Base-by-base conservation (phyloP, 2,888 invertebrate species). In the Antheraea yamamai region DNA sequence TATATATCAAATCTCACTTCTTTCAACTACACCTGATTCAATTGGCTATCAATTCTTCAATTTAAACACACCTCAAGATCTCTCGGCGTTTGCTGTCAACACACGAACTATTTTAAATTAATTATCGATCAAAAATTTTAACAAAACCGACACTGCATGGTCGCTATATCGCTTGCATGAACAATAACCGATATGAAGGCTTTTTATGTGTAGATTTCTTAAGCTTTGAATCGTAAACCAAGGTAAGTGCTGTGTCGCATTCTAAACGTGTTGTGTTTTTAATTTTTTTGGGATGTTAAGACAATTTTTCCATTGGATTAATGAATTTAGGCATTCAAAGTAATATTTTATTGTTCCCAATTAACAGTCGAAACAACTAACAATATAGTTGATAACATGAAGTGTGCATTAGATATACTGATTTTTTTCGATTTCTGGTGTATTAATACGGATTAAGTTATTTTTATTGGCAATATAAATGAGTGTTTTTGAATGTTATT, bases 161-260 rank as follows among this genome's bases (percentile, higher is more conserved):
- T 82, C 82, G 91, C 92, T 89, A 86, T 81, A 87, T 82, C 80
- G 93, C 92, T 93, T 93, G 94, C 94, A 94, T 94, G 94, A 84
- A 85, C 81, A 84, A 86, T 89, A 90, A 87, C 82, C 87, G 89
- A 88, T 87, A 88, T 87, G 88, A 79, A 85, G 66, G 94, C 94
- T 94, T 94, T 94, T 94, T 94, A 94, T 94, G 94, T 94, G 93
- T 94, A 94, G 93, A 72, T 55, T 30, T 73, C 55, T 75, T 58
- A 71, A 70, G 75, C 75, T 55, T 26, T 61, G n/a, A 75, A 64
- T 18, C 30, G 20, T n/a, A 64, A 66, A 72, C 14, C 35, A 78
- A 84, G 88, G 88, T 89, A 86, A 88, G 85, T 82, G 82, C 84
- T 75, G 77, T 52, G 55, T 61, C 74, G 76, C 79, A 75, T 68